Evolutionary conservation across 2,888 invertebrate genomes (phyloP).

Genomic region (Platycheirus rosarum): DNA sequence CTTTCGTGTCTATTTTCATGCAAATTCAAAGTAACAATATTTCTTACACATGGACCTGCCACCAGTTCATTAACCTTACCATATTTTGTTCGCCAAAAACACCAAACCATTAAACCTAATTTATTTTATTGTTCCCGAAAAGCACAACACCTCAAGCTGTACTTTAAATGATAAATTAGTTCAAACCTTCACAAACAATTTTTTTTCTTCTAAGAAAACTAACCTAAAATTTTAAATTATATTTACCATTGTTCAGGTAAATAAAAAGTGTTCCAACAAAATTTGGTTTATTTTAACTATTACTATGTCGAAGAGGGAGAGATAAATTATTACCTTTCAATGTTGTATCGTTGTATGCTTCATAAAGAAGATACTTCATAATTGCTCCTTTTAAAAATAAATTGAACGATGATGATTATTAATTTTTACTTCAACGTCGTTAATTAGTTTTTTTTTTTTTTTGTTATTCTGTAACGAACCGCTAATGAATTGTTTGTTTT

Average conservation of each 20-base stretch:
- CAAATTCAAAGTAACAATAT: background rate
- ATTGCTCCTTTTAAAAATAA: constrained; percentile 5
- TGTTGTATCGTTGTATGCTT: background rate
- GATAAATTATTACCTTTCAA: constrained; percentile 17
- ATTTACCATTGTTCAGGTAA: constrained; percentile 2
- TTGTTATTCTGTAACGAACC: constrained; percentile 45
- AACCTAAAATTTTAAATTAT: constrained; percentile 10
- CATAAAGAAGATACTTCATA: constrained; percentile 17
- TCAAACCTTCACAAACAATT: background rate
- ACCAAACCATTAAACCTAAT: background rate
- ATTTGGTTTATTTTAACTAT: background rate
- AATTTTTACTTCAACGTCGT: constrained; percentile 20
- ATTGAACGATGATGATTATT: constrained; percentile 30
- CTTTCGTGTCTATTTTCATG: too few species aligned
- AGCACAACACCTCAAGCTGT: constrained; percentile 19
- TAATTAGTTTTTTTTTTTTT: background rate
- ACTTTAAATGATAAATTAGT: constrained; percentile 18
- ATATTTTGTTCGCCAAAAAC: background rate
- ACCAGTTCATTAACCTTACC: background rate
- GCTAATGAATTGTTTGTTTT: constrained; percentile 53
- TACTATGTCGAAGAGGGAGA: too few species aligned
- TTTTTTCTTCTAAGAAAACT: background rate
- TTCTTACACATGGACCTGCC: too few species aligned
- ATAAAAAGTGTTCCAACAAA: background rate
- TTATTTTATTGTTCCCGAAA: constrained; percentile 4